phyloP scores from a whole-genome alignment of 2,888 invertebrate genomes.

The Coleophora flavipennella region DNA sequence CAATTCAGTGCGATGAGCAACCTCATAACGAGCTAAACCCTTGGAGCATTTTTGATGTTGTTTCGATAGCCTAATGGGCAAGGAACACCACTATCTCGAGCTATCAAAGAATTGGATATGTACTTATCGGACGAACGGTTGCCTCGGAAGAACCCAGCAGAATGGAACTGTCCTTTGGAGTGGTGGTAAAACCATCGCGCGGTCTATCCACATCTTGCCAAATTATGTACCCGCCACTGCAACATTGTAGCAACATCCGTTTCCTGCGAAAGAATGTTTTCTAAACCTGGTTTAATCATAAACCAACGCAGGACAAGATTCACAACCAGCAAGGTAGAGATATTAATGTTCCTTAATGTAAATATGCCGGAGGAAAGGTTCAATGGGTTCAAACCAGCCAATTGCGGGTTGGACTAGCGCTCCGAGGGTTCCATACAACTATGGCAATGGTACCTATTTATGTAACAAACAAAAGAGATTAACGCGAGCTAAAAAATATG shows the following conservation, averaged over 20 bases:
- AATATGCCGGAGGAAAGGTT: too few species aligned
- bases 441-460: too few species aligned
- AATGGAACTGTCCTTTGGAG: slow-evolving; percentile 6
- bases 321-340: slow-evolving; percentile 4
- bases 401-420: too few species aligned
- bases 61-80: background rate
- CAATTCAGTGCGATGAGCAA: background rate
- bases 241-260: slow-evolving; percentile 10
- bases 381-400: too few species aligned
- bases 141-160: slow-evolving; percentile 4
- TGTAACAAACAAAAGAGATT: too few species aligned
- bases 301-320: slow-evolving; percentile 5
- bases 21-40: background rate
- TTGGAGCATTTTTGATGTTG: background rate
- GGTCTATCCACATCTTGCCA: background rate
- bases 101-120: slow-evolving; percentile 14
- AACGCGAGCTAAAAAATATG: too few species aligned
- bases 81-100: slow-evolving; percentile 4
- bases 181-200: slow-evolving; percentile 9
- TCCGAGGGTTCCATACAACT: too few species aligned
- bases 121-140: slow-evolving; percentile 11
- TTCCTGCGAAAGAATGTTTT: slow-evolving; percentile 10
- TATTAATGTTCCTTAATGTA: slow-evolving; percentile 7
- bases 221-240: slow-evolving; percentile 2
- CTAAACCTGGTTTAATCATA: slow-evolving; percentile 7